Conservation (phyloP, 2,797 vertebrate species). For the Myoxocephalus aenaeus region DNA sequence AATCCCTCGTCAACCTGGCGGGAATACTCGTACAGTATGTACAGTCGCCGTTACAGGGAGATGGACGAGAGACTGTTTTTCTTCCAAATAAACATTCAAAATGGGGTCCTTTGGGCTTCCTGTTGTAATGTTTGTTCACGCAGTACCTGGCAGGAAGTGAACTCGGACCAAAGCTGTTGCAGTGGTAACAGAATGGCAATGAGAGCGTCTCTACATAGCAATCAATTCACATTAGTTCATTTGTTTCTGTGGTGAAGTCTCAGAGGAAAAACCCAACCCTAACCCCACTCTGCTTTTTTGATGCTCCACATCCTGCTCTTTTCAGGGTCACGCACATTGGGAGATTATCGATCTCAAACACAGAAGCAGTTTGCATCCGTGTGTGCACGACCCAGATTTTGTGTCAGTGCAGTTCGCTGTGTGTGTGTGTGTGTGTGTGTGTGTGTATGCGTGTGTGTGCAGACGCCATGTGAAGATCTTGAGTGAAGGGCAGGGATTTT, state of each 20-base stretch:
- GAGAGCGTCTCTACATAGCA: neutral
- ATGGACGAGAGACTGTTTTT: slow-evolving; percentile 9
- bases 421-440: neutral
- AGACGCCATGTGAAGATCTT: neutral
- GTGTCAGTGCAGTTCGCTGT: neutral
- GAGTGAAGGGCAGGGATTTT: slow-evolving; percentile 29
- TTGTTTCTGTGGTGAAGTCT: slow-evolving; percentile 33
- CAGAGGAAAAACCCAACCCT: slow-evolving; percentile 1
- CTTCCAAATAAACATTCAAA: too few relatives aligned
- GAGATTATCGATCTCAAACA: slow-evolving; percentile 23
- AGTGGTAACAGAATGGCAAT: neutral
- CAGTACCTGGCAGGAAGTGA: neutral
- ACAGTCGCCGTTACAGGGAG: slow-evolving; percentile 25
- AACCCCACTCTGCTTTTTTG: slow-evolving; percentile 19
- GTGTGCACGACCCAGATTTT: slow-evolving; percentile 9
- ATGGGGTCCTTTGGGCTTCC: neutral
- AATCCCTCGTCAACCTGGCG: slow-evolving; percentile 48
- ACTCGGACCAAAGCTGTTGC: neutral
- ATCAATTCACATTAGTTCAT: neutral
- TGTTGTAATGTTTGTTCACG: neutral
- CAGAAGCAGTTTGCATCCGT: slow-evolving; percentile 11
- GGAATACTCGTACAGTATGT: slow-evolving; percentile 59
- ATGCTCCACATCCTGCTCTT: slow-evolving; percentile 8
- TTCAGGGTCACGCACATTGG: slow-evolving; percentile 8
- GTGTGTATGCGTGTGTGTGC: neutral